Percentiles rank a stretch among this genome's conserved stretches.
Conservation (phyloP, 2,797 vertebrate genomes). For the Rhinoraja longicauda region DNA sequence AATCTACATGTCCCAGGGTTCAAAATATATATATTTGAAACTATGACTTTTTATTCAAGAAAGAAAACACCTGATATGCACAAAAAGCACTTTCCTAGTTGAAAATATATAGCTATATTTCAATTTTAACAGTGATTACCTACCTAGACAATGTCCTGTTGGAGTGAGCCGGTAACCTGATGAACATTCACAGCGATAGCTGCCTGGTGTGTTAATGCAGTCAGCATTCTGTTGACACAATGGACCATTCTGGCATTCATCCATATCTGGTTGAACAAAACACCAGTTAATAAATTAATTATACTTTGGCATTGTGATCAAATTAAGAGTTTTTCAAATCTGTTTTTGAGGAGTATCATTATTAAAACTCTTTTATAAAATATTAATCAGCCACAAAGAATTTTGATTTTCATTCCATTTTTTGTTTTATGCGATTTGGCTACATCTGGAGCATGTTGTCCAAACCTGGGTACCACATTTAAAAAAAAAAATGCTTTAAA, state of each 20-base stretch:
- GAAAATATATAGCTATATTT: neutral
- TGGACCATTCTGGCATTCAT: slow-evolving; percentile 90
- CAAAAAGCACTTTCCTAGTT: neutral
- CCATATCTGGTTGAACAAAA: slow-evolving; percentile 68
- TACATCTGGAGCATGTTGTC: neutral
- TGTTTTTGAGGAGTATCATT: neutral
- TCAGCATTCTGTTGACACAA: slow-evolving; percentile 89
- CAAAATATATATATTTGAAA: neutral
- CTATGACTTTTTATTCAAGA: slow-evolving; percentile 41
- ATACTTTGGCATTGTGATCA: neutral
- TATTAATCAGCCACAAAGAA: neutral
- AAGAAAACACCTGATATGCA: slow-evolving; percentile 44
- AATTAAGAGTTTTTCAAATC: neutral
- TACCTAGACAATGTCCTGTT: slow-evolving; percentile 83
- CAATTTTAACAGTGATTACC: slow-evolving; percentile 43
- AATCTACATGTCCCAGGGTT: neutral
- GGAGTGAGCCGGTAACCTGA: slow-evolving; percentile 82
- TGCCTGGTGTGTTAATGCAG: slow-evolving; percentile 84
- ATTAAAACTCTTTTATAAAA: neutral
- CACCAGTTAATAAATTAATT: neutral
- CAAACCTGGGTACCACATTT: neutral
- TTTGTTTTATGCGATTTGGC: neutral
- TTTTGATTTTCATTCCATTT: neutral
- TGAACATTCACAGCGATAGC: slow-evolving; percentile 90
- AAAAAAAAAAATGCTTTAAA: neutral